phyloP scores from a whole-genome alignment of 2,113 vertebrate species.

The Bolborhynchus lineola region DNA sequence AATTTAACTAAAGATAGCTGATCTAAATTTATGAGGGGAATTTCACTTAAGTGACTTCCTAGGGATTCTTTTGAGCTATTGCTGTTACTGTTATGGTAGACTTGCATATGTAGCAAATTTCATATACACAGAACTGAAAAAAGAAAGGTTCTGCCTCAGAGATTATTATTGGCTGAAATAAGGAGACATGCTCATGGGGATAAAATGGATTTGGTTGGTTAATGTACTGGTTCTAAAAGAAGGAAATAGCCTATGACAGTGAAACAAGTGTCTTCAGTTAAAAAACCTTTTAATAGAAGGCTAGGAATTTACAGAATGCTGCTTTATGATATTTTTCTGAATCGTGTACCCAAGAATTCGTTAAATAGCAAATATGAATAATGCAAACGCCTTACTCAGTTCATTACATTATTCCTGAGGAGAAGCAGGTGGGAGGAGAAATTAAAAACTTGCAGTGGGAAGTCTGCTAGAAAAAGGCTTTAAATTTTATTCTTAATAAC shows the following conservation, averaged over 20 bases:
- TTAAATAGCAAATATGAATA: slow-evolving; percentile 54
- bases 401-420: slow-evolving; percentile 45
- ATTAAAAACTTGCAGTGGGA: slow-evolving; percentile 31
- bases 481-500: slow-evolving; percentile 12
- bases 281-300: slow-evolving; percentile 4
- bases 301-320: not conserved
- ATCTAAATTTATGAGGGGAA: slow-evolving; percentile 49
- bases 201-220: not conserved
- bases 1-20: slow-evolving; percentile 40
- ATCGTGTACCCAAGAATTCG: not conserved
- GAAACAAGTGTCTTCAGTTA: not conserved
- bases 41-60: slow-evolving; percentile 36
- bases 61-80: slow-evolving; percentile 18
- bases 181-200: not conserved
- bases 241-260: not conserved
- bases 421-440: slow-evolving; percentile 57
- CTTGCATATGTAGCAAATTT: not conserved
- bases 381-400: slow-evolving; percentile 43
- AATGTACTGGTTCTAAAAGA: not conserved
- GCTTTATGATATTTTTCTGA: slow-evolving; percentile 24
- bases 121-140: not conserved
- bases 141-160: not conserved
- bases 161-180: not conserved
- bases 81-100: not conserved
- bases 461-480: slow-evolving; percentile 30